Base-by-base conservation (phyloP, 2,113 vertebrate genomes). In the Grammomys dolichurus region DNA sequence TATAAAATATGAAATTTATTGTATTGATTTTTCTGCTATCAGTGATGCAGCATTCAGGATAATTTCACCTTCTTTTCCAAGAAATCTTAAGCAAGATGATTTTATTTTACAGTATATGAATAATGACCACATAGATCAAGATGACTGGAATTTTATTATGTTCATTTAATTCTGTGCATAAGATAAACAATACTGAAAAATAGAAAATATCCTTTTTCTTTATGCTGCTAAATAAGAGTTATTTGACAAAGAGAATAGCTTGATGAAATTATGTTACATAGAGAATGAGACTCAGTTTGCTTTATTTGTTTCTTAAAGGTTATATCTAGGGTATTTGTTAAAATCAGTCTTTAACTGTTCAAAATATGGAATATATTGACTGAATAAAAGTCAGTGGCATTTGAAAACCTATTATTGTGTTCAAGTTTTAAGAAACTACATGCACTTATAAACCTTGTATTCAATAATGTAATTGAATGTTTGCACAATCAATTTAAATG, bases 1-100 rank as follows among this genome's bases (percentile, higher is more conserved):
- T 96, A 97, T 98, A 97, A 97, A 97, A 95, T 94, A 93, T 93
- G 1, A 93, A 93, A 94, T 97, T 96, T 96, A 94, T 87, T 97
- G 89, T 96, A 92, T 90, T 97, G 96, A 96, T 94, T 95, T 97
- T 97, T 31, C 69, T 76, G 31, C 90, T 92, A 97, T 97, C 89
- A 88, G 14, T 77, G 54, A 70, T 96, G 63, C 73, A 96, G 63
- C 28, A 97, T 86, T 92, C 46, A 46, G 1, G 1, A 43, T 63
- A 94, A 54, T 56, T 75, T 48, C 87, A 51, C 70, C 40, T 97
- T 69, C 72, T 69, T 94, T 96, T 84, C 20, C n/a, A 97, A 95
- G 72, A 97, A 89, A 94, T 40, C 4, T 48, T 60, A 88, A 67
- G 1, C 1, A 96, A 95, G 90, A 84, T 95, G 82, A 87, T 13